Conservation (phyloP, 2,113 vertebrate species). For the Psittacara wagleri region DNA sequence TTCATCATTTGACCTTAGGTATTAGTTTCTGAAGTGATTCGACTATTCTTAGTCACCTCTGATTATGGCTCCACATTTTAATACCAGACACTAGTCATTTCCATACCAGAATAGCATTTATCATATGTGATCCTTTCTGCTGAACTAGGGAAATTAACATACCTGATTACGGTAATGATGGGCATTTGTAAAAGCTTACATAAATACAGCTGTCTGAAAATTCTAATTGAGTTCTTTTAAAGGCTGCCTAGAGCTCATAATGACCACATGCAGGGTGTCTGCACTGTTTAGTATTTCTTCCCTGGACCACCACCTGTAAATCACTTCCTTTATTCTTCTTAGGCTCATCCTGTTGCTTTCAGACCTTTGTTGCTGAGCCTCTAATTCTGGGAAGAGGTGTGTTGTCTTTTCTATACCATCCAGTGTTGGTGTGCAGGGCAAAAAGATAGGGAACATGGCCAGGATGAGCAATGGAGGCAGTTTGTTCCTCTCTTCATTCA, state of each 20-base stretch:
- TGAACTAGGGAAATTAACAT: slow-evolving; percentile 18
- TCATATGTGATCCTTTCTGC: neutral
- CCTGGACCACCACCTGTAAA: neutral
- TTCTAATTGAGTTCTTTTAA: neutral
- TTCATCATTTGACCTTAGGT: slow-evolving; percentile 22
- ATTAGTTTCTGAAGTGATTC: slow-evolving; percentile 25
- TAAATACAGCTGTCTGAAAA: neutral
- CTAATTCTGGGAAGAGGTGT: neutral
- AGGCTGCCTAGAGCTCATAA: neutral
- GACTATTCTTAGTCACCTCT: slow-evolving; percentile 12
- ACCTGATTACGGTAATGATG: slow-evolving; percentile 4
- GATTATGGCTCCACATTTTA: slow-evolving; percentile 41
- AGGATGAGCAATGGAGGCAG: neutral
- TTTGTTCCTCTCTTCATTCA: neutral
- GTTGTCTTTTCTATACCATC: neutral
- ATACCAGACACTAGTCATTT: slow-evolving; percentile 52
- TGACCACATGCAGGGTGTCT: neutral
- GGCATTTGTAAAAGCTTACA: neutral
- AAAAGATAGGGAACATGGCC: neutral
- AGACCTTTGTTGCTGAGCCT: neutral
- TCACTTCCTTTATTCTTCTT: neutral
- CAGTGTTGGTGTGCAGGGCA: neutral
- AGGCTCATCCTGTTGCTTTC: neutral
- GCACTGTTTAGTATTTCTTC: neutral
- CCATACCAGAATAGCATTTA: neutral